These are phyloP conservation scores for Centropus unirufus DNA, from an alignment of 2,113 vertebrate genomes.

Conservation along the genomic window DNA sequence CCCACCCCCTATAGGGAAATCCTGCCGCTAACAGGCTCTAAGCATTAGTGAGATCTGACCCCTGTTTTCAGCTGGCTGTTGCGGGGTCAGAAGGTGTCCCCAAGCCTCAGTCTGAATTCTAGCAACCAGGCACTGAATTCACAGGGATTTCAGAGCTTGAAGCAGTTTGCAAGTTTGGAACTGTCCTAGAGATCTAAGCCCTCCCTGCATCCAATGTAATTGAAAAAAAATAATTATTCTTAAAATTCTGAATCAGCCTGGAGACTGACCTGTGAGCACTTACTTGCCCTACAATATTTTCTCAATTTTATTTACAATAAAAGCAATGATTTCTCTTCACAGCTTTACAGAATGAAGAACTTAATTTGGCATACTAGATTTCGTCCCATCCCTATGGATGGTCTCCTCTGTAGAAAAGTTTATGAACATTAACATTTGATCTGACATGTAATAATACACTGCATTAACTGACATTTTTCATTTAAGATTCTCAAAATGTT, in stretches of 20 bases:
- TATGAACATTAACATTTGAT: neutral
- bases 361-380: neutral
- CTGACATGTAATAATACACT: neutral
- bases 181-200: neutral
- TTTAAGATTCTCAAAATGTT: constrained; percentile 9
- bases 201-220: neutral
- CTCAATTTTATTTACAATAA: neutral
- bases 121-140: rapidly evolving
- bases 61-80: neutral
- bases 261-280: neutral
- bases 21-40: neutral
- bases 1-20: neutral
- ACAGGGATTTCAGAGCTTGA: neutral
- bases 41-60: neutral
- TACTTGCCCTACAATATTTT: neutral
- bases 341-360: neutral
- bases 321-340: neutral
- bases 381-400: neutral
- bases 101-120: neutral
- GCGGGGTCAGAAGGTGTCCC: neutral
- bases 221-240: neutral
- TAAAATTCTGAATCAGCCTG: neutral
- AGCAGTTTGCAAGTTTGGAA: neutral
- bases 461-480: neutral
- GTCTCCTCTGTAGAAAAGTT: neutral